Evolutionary conservation across 1,140 invertebrate genomes (phyloP), one percentile per base, ranked within the genome.

Genomic region (Bursaphelenchus mucronatus): DNA sequence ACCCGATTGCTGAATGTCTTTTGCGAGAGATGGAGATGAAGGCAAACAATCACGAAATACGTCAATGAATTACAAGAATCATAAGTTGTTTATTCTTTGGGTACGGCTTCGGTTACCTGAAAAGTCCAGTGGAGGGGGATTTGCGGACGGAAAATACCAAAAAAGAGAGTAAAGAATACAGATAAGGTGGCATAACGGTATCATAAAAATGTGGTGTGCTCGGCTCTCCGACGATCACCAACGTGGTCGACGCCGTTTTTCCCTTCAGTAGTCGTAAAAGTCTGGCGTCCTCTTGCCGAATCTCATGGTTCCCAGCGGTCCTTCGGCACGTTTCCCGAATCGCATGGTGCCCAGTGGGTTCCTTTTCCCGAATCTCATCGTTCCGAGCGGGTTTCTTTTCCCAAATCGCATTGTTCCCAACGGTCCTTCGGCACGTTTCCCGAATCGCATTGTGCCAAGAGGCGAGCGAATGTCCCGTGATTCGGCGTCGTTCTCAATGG

Each of bases 261-360:
- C 30, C 30, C 30, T 30, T 30, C 30, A 30, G 5, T 30, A 30
- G 30, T n/a, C 13, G 53, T 17, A 45, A 21, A 17, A 30, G 30
- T 30, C 30, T 1, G 30, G 40, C 11, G 62, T n/a, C 19, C 74
- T 66, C 47, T 76, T 76, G 15, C 76, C 78, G 45, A 78, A 78
- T 51, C 78, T 67, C 76, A 78, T 79, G n/a, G 78, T 80, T 45
- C 76, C 76, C 10, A 79, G 67, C 15, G 78, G 67, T 4, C 21
- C 43, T 17, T 21, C 47, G 41, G 55, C 55, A 17, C 72, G 73
- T 47, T 74, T 74, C 43, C 73, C 73, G 51, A 74, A 74, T 40
- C 73, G 69, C 73, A 75, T 75, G 3, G 74, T 76, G 41, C 73
- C 73, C 44, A 75, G 55, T n/a, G 74, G 74, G 30, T 61, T 11